A percentile compares a stretch with the other conserved stretches of the same genome.
Conservation (phyloP, 2,888 invertebrate genomes). For the Dynastes tityus region DNA sequence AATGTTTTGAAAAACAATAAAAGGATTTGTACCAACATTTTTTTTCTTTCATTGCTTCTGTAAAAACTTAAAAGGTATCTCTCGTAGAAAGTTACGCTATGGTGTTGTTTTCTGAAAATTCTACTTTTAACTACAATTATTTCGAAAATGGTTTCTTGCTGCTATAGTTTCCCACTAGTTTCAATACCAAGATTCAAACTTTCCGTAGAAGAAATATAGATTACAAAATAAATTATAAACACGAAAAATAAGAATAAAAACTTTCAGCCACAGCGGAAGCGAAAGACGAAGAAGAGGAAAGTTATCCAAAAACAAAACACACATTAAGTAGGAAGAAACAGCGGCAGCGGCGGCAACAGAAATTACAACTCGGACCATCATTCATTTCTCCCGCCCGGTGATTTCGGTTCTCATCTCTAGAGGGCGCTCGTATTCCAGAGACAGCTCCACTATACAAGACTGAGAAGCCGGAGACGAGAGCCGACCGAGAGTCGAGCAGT, state of each 20-base stretch:
- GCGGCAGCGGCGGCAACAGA: slow-evolving; percentile 57
- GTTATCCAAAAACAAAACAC: slow-evolving; percentile 59
- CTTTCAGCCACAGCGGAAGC: slow-evolving; percentile 24
- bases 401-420: slow-evolving; percentile 33
- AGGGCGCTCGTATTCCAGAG: slow-evolving; percentile 2
- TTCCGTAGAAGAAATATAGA: slow-evolving; percentile 37
- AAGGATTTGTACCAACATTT: too few species aligned
- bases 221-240: slow-evolving; percentile 59
- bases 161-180: not conserved
- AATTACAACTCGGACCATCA: slow-evolving; percentile 58
- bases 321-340: slow-evolving; percentile 57
- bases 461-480: not conserved
- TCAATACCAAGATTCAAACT: not conserved
- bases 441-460: slow-evolving; percentile 1
- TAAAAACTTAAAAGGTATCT: too few species aligned
- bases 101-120: too few species aligned
- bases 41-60: too few species aligned
- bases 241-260: slow-evolving; percentile 54
- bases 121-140: not conserved
- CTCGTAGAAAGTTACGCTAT: too few species aligned
- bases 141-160: not conserved
- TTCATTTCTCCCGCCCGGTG: slow-evolving; percentile 44
- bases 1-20: too few species aligned
- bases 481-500: slow-evolving; percentile 11
- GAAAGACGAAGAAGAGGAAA: slow-evolving; percentile 51